Conservation (phyloP, 2,888 invertebrate species). For the Eumerus sabulonum region DNA sequence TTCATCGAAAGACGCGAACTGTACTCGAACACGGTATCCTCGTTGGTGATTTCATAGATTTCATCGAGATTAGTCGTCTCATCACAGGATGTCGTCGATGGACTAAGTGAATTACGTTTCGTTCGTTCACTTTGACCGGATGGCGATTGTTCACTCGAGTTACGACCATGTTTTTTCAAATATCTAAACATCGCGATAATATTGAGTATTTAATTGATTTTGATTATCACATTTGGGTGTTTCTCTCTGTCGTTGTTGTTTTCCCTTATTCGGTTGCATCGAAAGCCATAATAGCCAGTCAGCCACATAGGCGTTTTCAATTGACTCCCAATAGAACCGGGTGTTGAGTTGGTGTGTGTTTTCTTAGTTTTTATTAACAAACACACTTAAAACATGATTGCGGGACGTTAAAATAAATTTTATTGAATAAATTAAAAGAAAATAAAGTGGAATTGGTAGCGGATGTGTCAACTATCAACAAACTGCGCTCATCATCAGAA, state of each 20-base stretch:
- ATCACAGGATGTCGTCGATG: conserved; percentile 45
- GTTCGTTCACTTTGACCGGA: conserved; percentile 24
- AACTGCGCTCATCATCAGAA: conserved; percentile 40
- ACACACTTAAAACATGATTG: conserved; percentile 1
- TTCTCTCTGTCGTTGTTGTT: conserved; percentile 31
- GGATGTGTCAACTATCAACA: conserved; percentile 37
- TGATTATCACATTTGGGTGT: conserved; percentile 20
- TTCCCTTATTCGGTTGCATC: conserved; percentile 12
- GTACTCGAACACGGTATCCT: conserved; percentile 71
- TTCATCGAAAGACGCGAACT: conserved; percentile 84
- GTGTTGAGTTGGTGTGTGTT: background rate
- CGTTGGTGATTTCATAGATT: conserved; percentile 45
- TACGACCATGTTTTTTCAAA: conserved; percentile 42
- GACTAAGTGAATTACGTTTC: conserved; percentile 53
- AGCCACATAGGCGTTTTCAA: conserved; percentile 48
- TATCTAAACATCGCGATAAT: conserved; percentile 53
- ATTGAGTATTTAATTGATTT: conserved; percentile 3
- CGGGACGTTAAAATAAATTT: conserved; percentile 8
- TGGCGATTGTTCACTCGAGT: conserved; percentile 31
- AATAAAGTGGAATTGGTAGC: background rate
- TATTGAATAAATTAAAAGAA: conserved; percentile 7
- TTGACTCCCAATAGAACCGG: conserved; percentile 1
- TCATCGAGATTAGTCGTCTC: conserved; percentile 48
- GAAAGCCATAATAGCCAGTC: conserved; percentile 10
- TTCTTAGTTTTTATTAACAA: conserved; percentile 13